Conservation (phyloP, 1,140 invertebrate genomes). For the Triops cancriformis region DNA sequence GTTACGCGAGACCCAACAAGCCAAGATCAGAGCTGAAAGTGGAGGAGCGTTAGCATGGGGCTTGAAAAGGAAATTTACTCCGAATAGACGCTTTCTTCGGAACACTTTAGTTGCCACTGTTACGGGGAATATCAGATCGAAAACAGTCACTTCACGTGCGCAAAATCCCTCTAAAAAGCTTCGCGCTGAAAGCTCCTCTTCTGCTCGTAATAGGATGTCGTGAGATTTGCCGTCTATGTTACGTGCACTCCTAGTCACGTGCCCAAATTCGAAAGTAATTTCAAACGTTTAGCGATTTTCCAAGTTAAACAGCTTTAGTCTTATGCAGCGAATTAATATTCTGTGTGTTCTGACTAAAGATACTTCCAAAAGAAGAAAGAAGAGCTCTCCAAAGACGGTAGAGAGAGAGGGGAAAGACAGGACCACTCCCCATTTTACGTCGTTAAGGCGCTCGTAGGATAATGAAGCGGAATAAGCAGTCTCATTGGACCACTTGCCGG, state of each 20-base stretch:
- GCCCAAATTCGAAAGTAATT: no score
- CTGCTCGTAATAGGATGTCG: not conserved
- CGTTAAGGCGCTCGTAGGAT: not conserved
- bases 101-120: not conserved
- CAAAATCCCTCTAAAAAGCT: not conserved
- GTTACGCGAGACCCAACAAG: not conserved
- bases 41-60: not conserved
- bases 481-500: no score
- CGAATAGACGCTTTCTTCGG: not conserved
- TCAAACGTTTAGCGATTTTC: no score
- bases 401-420: not conserved
- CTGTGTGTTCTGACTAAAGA: no score
- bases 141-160: not conserved
- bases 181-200: not conserved
- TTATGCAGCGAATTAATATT: no score
- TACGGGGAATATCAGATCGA: not conserved
- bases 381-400: no score
- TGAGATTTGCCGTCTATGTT: no score
- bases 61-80: not conserved
- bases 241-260: no score
- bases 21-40: not conserved
- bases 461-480: not conserved
- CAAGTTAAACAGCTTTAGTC: no score
- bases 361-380: no score
- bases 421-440: not conserved